Percentiles rank a stretch among this genome's conserved stretches.
phyloP scores from a whole-genome alignment of 2,113 vertebrate species.

The Athene noctua region DNA sequence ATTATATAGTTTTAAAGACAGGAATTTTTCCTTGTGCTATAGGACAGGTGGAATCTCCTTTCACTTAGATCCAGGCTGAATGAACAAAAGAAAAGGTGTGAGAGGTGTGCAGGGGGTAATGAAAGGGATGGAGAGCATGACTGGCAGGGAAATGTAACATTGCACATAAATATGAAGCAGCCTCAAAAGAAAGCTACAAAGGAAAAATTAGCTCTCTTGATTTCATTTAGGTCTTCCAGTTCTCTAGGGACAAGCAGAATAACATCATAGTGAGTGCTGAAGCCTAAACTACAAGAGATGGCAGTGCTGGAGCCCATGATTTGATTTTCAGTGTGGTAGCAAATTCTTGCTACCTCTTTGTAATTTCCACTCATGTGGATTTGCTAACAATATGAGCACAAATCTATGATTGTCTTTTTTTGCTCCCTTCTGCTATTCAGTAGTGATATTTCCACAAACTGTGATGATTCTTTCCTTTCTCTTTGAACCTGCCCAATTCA shows the following conservation, averaged over 20 bases:
- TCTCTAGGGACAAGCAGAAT: neutral
- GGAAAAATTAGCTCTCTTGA: neutral
- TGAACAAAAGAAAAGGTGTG: neutral
- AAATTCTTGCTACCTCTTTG: neutral
- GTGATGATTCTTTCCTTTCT: neutral
- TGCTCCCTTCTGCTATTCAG: neutral
- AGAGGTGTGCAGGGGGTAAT: fast-evolving
- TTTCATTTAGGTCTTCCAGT: neutral
- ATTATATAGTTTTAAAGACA: neutral
- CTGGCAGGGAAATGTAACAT: neutral
- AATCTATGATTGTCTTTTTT: neutral
- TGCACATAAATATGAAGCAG: neutral
- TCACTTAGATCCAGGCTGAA: neutral
- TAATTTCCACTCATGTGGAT: neutral
- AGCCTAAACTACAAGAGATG: neutral
- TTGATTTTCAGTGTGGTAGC: neutral
- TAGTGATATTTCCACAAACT: neutral
- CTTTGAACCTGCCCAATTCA: neutral
- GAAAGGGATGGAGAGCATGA: fast-evolving
- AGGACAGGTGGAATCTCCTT: neutral
- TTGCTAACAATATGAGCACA: neutral
- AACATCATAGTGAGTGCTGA: neutral
- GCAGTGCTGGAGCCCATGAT: neutral
- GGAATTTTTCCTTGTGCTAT: neutral
- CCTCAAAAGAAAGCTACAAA: neutral